Percentiles rank a stretch among this genome's conserved stretches.
Conservation (phyloP, 2,888 invertebrate genomes). For the Bugulina stolonifera region DNA sequence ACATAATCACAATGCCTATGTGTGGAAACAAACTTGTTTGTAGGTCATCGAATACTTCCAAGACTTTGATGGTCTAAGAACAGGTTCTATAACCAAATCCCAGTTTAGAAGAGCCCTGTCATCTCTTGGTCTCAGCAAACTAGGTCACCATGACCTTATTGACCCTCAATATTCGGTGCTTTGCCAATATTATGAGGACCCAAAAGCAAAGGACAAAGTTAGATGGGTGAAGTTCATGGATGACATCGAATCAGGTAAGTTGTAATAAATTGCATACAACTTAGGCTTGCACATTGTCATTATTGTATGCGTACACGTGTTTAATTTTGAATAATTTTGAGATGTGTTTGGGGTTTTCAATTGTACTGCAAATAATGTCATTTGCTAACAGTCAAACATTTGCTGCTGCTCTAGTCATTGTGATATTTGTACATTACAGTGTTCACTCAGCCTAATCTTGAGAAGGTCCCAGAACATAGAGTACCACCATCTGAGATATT, state of each 20-base stretch:
- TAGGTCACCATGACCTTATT: slow-evolving; percentile 48
- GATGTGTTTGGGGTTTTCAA: no score
- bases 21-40: neutral
- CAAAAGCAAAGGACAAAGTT: slow-evolving; percentile 41
- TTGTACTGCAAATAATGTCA: no score
- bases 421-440: slow-evolving; percentile 35
- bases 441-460: slow-evolving; percentile 49
- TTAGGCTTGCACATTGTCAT: no score
- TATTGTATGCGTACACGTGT: no score
- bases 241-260: slow-evolving; percentile 50
- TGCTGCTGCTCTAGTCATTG: neutral
- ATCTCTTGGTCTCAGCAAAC: slow-evolving; percentile 46
- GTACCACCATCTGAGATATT: slow-evolving; percentile 47
- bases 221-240: slow-evolving; percentile 46
- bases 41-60: slow-evolving; percentile 49
- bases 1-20: no score
- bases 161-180: slow-evolving; percentile 44
- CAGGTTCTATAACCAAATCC: slow-evolving; percentile 46
- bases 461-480: slow-evolving; percentile 43
- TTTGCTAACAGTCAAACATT: no score
- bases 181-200: slow-evolving; percentile 42
- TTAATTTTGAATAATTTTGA: no score
- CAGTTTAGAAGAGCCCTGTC: slow-evolving; percentile 49
- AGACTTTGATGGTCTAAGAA: slow-evolving; percentile 51
- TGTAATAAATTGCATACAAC: no score